phyloP scores from a whole-genome alignment of 2,888 invertebrate genomes.

The Scrobipalpa atriplicella region DNA sequence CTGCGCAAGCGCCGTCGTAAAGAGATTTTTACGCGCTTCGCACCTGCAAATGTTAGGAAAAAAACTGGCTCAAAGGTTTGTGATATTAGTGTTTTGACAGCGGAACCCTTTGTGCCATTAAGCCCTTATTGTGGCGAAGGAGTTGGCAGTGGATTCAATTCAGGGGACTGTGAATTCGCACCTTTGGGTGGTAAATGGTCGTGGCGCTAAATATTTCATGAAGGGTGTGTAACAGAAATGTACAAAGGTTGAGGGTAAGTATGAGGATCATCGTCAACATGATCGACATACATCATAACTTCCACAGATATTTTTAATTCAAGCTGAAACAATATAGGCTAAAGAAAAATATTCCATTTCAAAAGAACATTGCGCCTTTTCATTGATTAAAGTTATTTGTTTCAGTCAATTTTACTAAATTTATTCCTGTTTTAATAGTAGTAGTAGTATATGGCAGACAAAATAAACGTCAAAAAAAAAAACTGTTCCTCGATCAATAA shows the following conservation, averaged over 20 bases:
- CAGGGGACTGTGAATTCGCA: constrained; percentile 44
- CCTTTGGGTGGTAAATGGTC: constrained; percentile 33
- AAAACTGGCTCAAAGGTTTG: neutral
- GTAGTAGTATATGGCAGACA: no score
- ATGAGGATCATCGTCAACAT: neutral
- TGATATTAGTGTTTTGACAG: constrained; percentile 72
- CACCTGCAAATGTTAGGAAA: constrained; percentile 25
- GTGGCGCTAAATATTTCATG: constrained; percentile 3
- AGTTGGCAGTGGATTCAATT: constrained; percentile 51
- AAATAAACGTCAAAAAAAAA: no score
- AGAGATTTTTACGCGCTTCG: constrained; percentile 8
- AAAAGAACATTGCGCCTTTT: no score
- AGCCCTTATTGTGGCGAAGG: constrained; percentile 22
- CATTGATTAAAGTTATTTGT: no score
- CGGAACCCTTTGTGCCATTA: constrained; percentile 61
- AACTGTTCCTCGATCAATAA: neutral
- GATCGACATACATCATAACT: neutral
- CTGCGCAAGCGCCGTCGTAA: constrained; percentile 14
- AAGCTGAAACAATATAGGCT: no score
- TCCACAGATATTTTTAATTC: no score
- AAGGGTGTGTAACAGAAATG: no score
- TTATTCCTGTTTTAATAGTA: no score
- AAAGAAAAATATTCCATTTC: no score
- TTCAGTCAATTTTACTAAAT: no score
- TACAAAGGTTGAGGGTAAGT: no score